Evolutionary conservation across 1,140 invertebrate species (phyloP), one percentile per base, ranked within the genome.

Genomic region (Hesperophylax magnus): DNA sequence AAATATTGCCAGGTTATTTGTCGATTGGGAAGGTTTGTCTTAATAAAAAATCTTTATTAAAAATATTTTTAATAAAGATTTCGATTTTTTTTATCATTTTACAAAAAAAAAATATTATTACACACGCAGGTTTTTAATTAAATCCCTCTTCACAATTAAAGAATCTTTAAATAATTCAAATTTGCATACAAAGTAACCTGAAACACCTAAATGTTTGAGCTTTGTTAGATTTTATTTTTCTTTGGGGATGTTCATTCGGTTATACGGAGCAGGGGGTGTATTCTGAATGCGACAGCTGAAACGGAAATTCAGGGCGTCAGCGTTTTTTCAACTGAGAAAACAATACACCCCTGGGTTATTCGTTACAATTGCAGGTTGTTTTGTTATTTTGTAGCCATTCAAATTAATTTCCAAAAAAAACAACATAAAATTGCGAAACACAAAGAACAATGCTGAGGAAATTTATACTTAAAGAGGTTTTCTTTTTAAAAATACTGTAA

Each of bases 161-260:
- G 15, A 61, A 20, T 18, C 20, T 24, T 61, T 1, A 8, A 61
- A 61, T 24, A 11, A 20, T 24, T 24, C 20, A 15, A 61, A 61
- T 61, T 61, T 61, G 20, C 58, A 24, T 61, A 61, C 58, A 61
- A 61, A 61, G 58, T 61, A 61, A 61, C 18, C 18, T 11, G 20
- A 22, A 61, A 61, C 7, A 20, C 24, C 24, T 61, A 61, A 61
- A 24, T 61, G 58, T 61, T 61, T 61, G 58, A 61, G 24, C 20
- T 22, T 61, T 20, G 58, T 61, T 61, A 6, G 58, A 3, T 20
- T 61, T 61, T 61, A 61, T 61, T 61, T 61, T 61, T 24, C 58
- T 61, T 61, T 24, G 8, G 58, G 58, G 58, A 61, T 61, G 24
- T 61, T 22, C 24, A 20, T 56, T 56, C 24, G 18, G 39, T 47